Evolutionary conservation across 2,113 vertebrate genomes (phyloP), one percentile per base, ranked within the genome.

Genomic region (Electrona antarctica): DNA sequence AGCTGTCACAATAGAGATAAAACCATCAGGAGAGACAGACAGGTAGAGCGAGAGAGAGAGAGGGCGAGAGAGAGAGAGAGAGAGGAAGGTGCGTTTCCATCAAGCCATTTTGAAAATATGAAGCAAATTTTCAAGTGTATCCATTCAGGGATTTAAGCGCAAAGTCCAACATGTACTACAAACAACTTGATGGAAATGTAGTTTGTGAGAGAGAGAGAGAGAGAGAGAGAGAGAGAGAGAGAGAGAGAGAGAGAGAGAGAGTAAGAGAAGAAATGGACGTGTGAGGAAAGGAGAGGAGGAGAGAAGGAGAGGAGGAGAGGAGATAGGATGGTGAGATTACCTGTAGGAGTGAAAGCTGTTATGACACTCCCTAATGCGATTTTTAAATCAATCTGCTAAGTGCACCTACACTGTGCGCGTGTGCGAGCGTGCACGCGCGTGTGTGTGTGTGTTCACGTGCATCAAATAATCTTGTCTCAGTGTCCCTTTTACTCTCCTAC

Each of bases 381-480:
- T 91, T 89, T 84, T 85, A 88, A 88, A 86, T 80, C 90, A 91
- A 91, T 91, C 90, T 83, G 87, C 88, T 91, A 91, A 91, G 90
- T 91, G 90, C 90, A 87, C 76, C 81, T 73, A 74, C 57, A 74
- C 57, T 80, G 73, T 70, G 61, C 69, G 64, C 55, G 68, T 60
- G 67, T 67, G 69, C 63, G 80, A 61, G 72, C 73, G 73, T 76
- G 64, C 65, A 57, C 63, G 48, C 10, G 48, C n/a, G 74, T 73
- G 78, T 79, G 75, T 71, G 84, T 75, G 69, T 64, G 46, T 67
- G 50, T 74, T 84, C 76, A 69, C 74, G 62, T 58, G 76, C 78
- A 82, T 80, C 75, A 78, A 71, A 85, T 87, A 87, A 88, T 91
- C 81, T 73, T 76, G 88, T 85, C 81, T 75, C 60, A 78, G 71